Evolutionary conservation across 2,888 invertebrate species (phyloP), one percentile per base, ranked within the genome.

Genomic region (Brassicogethes aeneus): DNA sequence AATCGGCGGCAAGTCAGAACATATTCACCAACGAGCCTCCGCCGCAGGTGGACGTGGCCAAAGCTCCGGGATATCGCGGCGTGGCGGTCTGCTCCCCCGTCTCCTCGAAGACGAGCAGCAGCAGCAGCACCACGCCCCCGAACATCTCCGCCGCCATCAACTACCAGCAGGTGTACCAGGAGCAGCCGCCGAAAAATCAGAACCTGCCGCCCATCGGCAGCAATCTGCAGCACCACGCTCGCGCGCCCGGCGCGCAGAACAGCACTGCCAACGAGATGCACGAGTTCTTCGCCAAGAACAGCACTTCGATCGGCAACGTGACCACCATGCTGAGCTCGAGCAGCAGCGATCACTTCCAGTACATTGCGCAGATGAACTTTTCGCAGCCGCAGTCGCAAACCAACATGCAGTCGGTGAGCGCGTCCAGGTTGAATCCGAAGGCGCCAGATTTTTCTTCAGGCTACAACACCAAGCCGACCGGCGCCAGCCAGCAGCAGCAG

Each of bases 21-120:
- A 74, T 74, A 55, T 76, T 73, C 38, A 74, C 75, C 45, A 71
- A 69, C 43, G 71, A 72, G 40, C 73, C 75, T 3, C 73, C 72
- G 2, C 73, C 70, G 61, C 70, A 82, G 71, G 89, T 82, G 46
- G 91, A 92, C 70, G 86, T 85, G 2, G 82, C 88, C 34, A 93
- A 92, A 69, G 92, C 92, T 43, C 92, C 92, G 0, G 92, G 92
- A 1, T 93, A 92, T 66, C 79, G 91, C 57, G 88, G 85, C 39
- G 81, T 76, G 37, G 75, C 82, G 33, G 79, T 84, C 47, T 85
- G 85, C 63, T 86, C 87, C 3, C 88, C 88, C 1, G 82, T 82
- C 2, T 79, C 79, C 1, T 77, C 76, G 32, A 78, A 78, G 50
- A 70, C 77, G 1, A 72, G 70, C 43, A 74, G 72, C 51, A 73